Conservation (phyloP, 1,140 invertebrate genomes). For the Penaeus vannamei region DNA sequence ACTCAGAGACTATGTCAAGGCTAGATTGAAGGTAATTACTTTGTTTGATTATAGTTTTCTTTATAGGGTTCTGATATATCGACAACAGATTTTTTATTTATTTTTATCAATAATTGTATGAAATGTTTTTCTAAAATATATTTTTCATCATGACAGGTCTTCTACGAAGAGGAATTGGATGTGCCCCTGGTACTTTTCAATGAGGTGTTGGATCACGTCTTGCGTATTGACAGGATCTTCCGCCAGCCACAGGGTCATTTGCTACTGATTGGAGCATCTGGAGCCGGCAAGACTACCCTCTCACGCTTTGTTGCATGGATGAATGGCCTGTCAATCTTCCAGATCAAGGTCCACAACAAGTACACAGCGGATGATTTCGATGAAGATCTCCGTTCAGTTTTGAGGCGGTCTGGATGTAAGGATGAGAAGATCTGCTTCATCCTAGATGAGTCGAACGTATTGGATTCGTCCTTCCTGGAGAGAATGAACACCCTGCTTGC, state of each 20-base stretch:
- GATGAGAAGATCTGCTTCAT: slow-evolving; percentile 99
- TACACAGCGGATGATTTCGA: slow-evolving; percentile 99
- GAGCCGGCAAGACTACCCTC: slow-evolving; percentile 98
- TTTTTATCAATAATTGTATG: not conserved
- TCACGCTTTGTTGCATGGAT: slow-evolving; percentile 99
- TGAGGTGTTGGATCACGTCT: slow-evolving; percentile 98
- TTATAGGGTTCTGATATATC: not conserved
- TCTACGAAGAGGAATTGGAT: slow-evolving; percentile 99
- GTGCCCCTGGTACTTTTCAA: slow-evolving; percentile 98
- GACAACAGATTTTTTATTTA: slow-evolving; percentile 42
- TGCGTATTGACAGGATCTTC: slow-evolving; percentile 99
- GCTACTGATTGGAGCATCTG: slow-evolving; percentile 96
- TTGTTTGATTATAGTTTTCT: not conserved
- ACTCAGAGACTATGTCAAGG: slow-evolving; percentile 95
- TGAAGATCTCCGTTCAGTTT: slow-evolving; percentile 94
- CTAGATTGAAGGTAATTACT: slow-evolving; percentile 85
- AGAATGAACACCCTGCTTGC: slow-evolving; percentile 99
- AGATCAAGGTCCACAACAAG: slow-evolving; percentile 99
- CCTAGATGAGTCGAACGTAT: slow-evolving; percentile 98
- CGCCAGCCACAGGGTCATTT: slow-evolving; percentile 98
- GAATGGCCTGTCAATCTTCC: slow-evolving; percentile 98
- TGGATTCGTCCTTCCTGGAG: slow-evolving; percentile 98
- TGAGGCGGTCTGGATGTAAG: slow-evolving; percentile 95
- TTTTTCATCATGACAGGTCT: slow-evolving; percentile 78
- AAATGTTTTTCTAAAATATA: not conserved